Percentiles rank a stretch among this genome's conserved stretches.
phyloP scores from a whole-genome alignment of 1,140 invertebrate species.

The Diabrotica undecimpunctata region DNA sequence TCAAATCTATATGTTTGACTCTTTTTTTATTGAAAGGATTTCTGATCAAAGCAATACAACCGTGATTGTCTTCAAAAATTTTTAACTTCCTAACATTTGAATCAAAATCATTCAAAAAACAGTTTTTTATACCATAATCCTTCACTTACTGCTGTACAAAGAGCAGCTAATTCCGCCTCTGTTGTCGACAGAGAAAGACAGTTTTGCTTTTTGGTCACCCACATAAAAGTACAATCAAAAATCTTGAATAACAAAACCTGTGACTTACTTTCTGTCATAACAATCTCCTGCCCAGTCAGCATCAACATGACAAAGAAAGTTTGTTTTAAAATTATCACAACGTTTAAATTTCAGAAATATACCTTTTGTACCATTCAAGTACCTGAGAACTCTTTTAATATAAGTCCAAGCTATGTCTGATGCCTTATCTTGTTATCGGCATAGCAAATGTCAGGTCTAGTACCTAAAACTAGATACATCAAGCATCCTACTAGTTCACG shows the following conservation, averaged over 20 bases:
- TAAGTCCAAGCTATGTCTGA: not conserved
- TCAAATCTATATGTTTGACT: slow-evolving; percentile 40
- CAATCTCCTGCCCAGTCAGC: no score
- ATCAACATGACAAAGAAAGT: no score
- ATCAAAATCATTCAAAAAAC: slow-evolving; percentile 36
- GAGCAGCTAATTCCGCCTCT: slow-evolving; percentile 41
- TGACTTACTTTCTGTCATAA: no score
- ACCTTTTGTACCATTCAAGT: no score
- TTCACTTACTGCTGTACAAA: slow-evolving; percentile 39
- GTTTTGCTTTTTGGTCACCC: no score
- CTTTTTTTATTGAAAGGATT: slow-evolving; percentile 46
- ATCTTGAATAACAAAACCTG: no score
- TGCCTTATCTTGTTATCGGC: not conserved
- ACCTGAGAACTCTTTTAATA: not conserved
- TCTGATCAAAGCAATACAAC: slow-evolving; percentile 43
- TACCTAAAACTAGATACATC: not conserved
- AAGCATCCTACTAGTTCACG: no score
- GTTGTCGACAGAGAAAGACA: no score
- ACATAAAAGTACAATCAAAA: no score
- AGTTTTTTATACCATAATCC: slow-evolving; percentile 38
- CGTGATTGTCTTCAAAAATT: slow-evolving; percentile 23
- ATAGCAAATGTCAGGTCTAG: not conserved
- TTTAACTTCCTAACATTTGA: slow-evolving; percentile 4
- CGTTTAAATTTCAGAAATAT: no score
- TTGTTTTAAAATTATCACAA: no score